These are phyloP conservation scores for Lacanobia wlatinum DNA, from an alignment of 2,888 invertebrate genomes.

Conservation along the genomic window DNA sequence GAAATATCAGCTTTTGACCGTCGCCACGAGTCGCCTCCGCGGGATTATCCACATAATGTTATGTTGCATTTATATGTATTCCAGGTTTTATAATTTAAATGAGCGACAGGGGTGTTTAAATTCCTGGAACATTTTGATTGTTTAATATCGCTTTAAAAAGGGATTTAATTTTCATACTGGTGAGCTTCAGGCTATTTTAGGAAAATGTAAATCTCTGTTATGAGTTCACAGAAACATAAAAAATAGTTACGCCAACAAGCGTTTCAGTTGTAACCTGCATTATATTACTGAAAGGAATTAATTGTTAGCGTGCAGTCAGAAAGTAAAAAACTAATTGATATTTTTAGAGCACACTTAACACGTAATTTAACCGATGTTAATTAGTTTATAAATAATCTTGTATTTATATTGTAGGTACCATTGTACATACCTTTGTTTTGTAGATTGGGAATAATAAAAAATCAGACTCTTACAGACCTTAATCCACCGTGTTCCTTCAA, in stretches of 20 bases:
- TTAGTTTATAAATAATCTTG: constrained; percentile 29
- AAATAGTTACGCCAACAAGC: constrained; percentile 20
- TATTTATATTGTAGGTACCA: background rate
- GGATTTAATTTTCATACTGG: constrained; percentile 15
- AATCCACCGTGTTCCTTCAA: too few relatives aligned
- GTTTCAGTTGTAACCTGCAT: constrained; percentile 34
- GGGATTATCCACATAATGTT: constrained; percentile 85
- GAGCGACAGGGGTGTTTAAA: constrained; percentile 68
- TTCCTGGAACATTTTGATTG: constrained; percentile 60
- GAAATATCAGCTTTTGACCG: constrained; percentile 90
- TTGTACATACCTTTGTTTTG: too few relatives aligned
- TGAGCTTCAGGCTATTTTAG: constrained; percentile 9
- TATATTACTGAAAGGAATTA: constrained; percentile 22
- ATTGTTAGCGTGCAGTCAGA: constrained; percentile 38
- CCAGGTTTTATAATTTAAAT: constrained; percentile 83
- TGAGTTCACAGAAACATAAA: constrained; percentile 6
- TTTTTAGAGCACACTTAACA: constrained; percentile 35
- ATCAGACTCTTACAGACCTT: too few relatives aligned
- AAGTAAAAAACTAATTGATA: constrained; percentile 10
- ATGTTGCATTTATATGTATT: constrained; percentile 80
- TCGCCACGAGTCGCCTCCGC: constrained; percentile 77
- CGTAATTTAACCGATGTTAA: constrained; percentile 23
- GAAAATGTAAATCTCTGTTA: background rate
- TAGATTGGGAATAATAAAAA: too few relatives aligned
- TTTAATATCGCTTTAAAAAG: constrained; percentile 32